Conservation (phyloP, 2,113 vertebrate species). For the Trematocara stigmaticum region DNA sequence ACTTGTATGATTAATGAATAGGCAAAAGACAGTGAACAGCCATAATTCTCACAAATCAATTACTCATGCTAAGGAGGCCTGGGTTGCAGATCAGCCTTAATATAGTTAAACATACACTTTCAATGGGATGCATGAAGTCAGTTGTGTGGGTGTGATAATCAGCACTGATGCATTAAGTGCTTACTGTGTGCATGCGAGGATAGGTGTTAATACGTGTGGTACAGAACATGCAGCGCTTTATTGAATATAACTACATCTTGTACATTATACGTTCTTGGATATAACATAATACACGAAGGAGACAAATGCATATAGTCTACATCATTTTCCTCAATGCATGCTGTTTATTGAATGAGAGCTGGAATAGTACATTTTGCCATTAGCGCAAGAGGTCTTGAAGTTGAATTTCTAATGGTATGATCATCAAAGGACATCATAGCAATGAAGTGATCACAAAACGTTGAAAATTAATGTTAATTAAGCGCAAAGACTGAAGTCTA, state of each 20-base stretch:
- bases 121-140: slow-evolving; percentile 40
- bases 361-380: background rate
- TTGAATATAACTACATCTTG: slow-evolving; percentile 54
- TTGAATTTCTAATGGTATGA: slow-evolving; percentile 9
- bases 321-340: slow-evolving; percentile 5
- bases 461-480: slow-evolving; percentile 15
- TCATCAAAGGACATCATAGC: slow-evolving; percentile 18
- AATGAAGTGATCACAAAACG: background rate
- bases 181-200: background rate
- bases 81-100: slow-evolving; percentile 43
- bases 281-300: slow-evolving; percentile 34
- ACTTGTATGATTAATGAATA: slow-evolving; percentile 66
- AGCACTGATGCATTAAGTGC: slow-evolving; percentile 43
- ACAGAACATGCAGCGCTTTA: slow-evolving; percentile 3
- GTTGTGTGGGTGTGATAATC: slow-evolving; percentile 56
- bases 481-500: slow-evolving; percentile 29
- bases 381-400: slow-evolving; percentile 49
- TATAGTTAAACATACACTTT: slow-evolving; percentile 56
- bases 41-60: slow-evolving; percentile 67
- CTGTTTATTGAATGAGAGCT: slow-evolving; percentile 28
- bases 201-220: background rate
- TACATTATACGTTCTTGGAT: slow-evolving; percentile 22
- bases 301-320: slow-evolving; percentile 4
- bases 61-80: slow-evolving; percentile 60
- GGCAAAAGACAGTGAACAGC: slow-evolving; percentile 58